These are phyloP conservation scores for Lagopus muta DNA, from an alignment of 2,113 vertebrate species.

Conservation along the genomic window DNA sequence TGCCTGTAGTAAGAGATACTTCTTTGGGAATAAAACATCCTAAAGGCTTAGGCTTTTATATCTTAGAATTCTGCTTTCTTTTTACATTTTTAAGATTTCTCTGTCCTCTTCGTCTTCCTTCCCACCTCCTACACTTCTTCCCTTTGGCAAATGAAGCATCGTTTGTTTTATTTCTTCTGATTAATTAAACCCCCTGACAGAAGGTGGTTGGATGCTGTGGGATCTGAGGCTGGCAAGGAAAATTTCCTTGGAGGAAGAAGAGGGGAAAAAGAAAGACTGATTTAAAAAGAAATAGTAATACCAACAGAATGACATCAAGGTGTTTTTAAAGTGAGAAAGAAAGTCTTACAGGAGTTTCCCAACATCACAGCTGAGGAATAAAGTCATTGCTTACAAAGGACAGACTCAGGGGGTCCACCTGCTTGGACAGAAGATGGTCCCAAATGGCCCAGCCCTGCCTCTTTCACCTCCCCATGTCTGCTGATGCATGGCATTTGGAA, in stretches of 20 bases:
- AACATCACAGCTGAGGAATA: background rate
- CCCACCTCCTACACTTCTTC: background rate
- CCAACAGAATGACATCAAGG: background rate
- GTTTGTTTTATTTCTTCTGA: constrained; percentile 16
- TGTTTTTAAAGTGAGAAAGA: background rate
- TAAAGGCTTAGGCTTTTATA: background rate
- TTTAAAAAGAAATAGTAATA: background rate
- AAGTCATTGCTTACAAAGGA: background rate
- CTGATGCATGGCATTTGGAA: background rate
- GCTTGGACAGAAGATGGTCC: background rate
- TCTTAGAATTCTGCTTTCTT: background rate
- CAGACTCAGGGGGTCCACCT: background rate
- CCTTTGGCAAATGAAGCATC: background rate
- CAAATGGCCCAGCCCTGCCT: background rate
- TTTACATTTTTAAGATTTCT: background rate
- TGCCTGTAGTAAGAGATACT: rapidly evolving
- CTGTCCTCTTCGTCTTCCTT: background rate
- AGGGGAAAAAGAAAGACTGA: background rate
- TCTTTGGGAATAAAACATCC: background rate
- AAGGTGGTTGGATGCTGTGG: background rate
- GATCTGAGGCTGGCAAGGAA: background rate
- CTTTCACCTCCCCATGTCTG: background rate
- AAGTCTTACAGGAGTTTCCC: background rate
- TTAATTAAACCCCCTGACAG: constrained; percentile 51
- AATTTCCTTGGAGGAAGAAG: background rate